Conservation (phyloP, 2,888 invertebrate species). For the Caenorhabditis sp. region DNA sequence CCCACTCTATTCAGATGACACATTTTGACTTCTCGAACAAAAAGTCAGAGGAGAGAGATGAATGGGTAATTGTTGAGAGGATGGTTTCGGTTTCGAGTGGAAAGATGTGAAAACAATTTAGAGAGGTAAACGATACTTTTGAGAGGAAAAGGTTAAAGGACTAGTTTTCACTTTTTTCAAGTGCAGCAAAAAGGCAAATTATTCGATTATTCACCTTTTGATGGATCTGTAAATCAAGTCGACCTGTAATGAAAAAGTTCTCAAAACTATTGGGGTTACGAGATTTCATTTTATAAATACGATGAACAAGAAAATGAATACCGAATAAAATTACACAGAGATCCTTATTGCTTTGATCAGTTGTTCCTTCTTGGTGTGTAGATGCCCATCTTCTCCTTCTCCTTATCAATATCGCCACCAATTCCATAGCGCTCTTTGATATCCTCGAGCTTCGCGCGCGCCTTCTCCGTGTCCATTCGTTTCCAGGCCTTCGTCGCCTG, state of each 20-base stretch:
- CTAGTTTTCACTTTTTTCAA: conserved; percentile 33
- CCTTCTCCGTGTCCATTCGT: conserved; percentile 85
- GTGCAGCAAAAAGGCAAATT: not conserved
- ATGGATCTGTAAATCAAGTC: not conserved
- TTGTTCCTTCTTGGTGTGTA: conserved; percentile 71
- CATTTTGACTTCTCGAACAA: conserved; percentile 20
- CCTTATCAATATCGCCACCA: conserved; percentile 83
- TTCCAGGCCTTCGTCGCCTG: conserved; percentile 87
- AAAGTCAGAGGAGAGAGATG: conserved; percentile 33
- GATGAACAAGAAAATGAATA: not conserved
- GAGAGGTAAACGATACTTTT: conserved; percentile 21
- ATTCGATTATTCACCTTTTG: not conserved
- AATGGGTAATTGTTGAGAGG: conserved; percentile 45
- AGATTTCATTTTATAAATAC: too few relatives aligned
- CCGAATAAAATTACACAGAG: not conserved
- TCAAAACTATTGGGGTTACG: too few relatives aligned
- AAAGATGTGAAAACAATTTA: conserved; percentile 21
- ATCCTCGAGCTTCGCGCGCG: conserved; percentile 85
- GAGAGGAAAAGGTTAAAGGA: conserved; percentile 18
- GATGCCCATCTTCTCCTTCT: conserved; percentile 78
- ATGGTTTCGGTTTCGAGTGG: conserved; percentile 29
- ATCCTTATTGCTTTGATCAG: conserved; percentile 13
- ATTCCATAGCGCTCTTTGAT: conserved; percentile 85
- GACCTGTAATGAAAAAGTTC: not conserved
- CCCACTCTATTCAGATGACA: not conserved